Evolutionary conservation across 1,140 invertebrate species (phyloP), one percentile per base, ranked within the genome.

Genomic region (Euglossa dilemma): DNA sequence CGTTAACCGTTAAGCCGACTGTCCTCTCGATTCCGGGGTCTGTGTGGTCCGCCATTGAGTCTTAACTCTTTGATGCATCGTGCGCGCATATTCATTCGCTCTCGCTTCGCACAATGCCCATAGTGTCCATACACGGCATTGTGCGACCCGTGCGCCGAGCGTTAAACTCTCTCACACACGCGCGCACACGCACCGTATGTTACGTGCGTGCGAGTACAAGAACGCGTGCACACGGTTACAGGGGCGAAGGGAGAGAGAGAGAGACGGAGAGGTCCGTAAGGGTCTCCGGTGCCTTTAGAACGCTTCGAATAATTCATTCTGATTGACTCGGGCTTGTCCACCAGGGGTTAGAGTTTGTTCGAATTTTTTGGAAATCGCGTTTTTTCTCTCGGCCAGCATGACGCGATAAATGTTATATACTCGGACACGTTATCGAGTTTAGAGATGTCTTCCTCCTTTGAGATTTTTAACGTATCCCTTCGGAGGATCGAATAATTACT

Each of bases 31-130:
- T 89, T 87, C 88, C 89, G 85, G 88, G 89, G 87, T 87, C 87
- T 90, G 90, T 90, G 90, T 91, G 90, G 90, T 91, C 90, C 87
- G 87, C 90, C 90, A 90, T 91, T 91, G 87, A 90, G 90, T 84
- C 90, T 91, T 91, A 91, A 91, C 90, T 91, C 90, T 91, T 91
- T 91, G 90, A 91, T 91, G 90, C 88, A 91, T 91, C 88, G 89
- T 85, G 88, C 89, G 89, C 86, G 87, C 85, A 89, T 91, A 91
- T 91, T 91, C 90, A 90, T 91, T 91, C 90, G 88, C 74, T 89
- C 77, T 89, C 80, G 90, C 86, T 85, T 85, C 88, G 78, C 89
- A 91, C 90, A 91, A 91, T 91, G 85, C 84, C 87, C 84, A 90
- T 89, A 88, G 90, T 90, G 88, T 90, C 90, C 90, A 91, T 91